phyloP scores from a whole-genome alignment of 2,797 vertebrate genomes.

The Pempheris klunzingeri region DNA sequence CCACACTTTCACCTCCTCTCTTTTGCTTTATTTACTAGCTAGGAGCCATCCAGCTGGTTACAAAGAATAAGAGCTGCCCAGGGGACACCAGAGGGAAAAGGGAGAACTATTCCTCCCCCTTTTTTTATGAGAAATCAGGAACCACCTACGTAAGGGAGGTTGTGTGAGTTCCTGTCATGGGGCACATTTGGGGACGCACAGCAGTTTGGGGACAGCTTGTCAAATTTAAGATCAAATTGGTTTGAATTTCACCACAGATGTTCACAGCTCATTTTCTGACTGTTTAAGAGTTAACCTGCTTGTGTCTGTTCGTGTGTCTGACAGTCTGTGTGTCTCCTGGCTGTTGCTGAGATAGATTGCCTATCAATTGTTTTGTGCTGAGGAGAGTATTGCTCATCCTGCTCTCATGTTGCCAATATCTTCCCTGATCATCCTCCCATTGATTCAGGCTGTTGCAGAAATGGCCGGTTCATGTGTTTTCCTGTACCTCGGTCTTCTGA shows the following conservation, averaged over 20 bases:
- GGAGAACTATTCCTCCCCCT: not conserved
- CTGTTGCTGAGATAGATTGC: constrained; percentile 74
- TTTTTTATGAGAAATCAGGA: constrained; percentile 25
- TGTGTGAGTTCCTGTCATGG: constrained; percentile 27
- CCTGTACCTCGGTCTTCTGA: constrained; percentile 56
- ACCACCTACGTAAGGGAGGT: not conserved
- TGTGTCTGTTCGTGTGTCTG: constrained; percentile 3
- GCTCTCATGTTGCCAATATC: constrained; percentile 78
- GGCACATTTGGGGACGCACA: not conserved
- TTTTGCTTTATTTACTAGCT: constrained; percentile 69
- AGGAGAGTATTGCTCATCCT: constrained; percentile 72
- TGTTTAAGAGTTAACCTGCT: not conserved
- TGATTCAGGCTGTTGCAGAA: constrained; percentile 68
- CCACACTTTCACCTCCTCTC: constrained; percentile 41
- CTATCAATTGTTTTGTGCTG: constrained; percentile 77
- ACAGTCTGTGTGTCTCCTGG: constrained; percentile 39
- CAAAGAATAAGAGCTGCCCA: constrained; percentile 53
- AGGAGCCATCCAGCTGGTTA: constrained; percentile 61
- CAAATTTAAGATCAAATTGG: constrained; percentile 1
- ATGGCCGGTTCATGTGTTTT: constrained; percentile 65
- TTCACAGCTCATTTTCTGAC: not conserved
- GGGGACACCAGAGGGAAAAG: constrained; percentile 35
- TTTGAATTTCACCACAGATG: constrained; percentile 6
- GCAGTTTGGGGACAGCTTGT: not conserved
- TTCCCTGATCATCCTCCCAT: constrained; percentile 75